phyloP scores from a whole-genome alignment of 2,797 vertebrate genomes.

The Pseudotriccus pelzelni region DNA sequence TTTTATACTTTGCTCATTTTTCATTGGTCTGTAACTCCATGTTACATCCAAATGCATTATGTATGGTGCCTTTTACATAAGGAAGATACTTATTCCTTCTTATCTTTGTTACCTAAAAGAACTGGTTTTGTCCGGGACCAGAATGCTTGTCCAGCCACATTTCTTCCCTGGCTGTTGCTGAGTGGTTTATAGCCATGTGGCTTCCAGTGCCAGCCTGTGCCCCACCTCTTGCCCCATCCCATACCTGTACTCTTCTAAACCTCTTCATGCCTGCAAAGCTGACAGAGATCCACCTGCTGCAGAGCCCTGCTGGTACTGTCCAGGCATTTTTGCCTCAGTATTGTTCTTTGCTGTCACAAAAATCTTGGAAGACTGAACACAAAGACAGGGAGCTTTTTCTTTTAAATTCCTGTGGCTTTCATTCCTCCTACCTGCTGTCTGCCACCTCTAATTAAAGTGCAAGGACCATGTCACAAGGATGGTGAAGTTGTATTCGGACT shows the following conservation, averaged over 20 bases:
- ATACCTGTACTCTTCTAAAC: background rate
- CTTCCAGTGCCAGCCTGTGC: background rate
- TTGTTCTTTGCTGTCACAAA: background rate
- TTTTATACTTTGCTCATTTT: background rate
- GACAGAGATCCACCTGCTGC: background rate
- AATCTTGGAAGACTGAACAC: background rate
- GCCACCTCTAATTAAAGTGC: conserved; percentile 11
- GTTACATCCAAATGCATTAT: background rate
- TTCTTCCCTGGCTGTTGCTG: background rate
- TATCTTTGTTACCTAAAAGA: background rate
- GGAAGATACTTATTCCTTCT: background rate
- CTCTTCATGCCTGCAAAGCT: background rate
- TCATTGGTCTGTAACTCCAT: background rate
- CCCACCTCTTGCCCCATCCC: background rate
- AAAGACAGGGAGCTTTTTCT: background rate
- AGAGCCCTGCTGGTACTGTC: background rate
- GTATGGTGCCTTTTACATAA: background rate
- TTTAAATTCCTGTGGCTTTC: background rate
- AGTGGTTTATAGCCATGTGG: background rate
- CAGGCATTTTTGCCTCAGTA: background rate
- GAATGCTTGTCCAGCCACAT: background rate
- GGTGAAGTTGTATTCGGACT: background rate
- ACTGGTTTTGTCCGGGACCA: background rate
- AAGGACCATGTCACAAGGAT: background rate
- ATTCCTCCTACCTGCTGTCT: background rate